Percentiles rank a stretch among this genome's conserved stretches.
These are phyloP conservation scores for Mayetiola destructor DNA, from an alignment of 2,888 invertebrate genomes.

Conservation along the genomic window DNA sequence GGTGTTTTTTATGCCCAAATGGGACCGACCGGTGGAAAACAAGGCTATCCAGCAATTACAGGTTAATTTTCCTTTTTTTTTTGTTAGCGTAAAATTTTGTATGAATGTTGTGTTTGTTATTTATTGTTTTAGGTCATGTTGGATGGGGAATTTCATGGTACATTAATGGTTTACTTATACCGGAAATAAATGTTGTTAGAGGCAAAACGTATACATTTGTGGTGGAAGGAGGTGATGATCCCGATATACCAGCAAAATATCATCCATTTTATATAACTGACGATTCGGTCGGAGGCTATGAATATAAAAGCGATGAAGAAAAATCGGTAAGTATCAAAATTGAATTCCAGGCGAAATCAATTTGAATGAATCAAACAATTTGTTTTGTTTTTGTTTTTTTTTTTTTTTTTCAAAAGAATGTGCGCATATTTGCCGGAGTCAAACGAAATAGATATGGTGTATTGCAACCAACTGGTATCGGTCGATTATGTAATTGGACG, in stretches of 20 bases:
- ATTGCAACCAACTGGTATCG: conserved; percentile 58
- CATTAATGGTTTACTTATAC: conserved; percentile 82
- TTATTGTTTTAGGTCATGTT: conserved; percentile 56
- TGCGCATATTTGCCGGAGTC: conserved; percentile 71
- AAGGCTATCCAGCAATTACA: conserved; percentile 78
- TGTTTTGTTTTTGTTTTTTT: neutral
- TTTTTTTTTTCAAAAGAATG: conserved; percentile 38
- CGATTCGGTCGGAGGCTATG: conserved; percentile 80
- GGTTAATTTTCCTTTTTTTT: conserved; percentile 43
- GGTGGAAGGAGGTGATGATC: conserved; percentile 70
- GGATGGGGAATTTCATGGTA: conserved; percentile 93
- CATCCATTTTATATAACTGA: conserved; percentile 91
- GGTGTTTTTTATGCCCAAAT: conserved; percentile 86
- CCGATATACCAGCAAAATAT: conserved; percentile 64
- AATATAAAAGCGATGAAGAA: conserved; percentile 68
- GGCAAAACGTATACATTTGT: conserved; percentile 79
- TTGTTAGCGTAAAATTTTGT: no score
- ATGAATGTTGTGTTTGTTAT: no score
- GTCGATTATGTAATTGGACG: conserved; percentile 78
- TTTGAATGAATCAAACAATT: neutral
- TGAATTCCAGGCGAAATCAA: neutral
- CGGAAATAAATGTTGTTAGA: conserved; percentile 77
- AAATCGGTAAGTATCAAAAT: conserved; percentile 44
- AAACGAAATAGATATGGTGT: conserved; percentile 52
- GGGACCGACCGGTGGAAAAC: conserved; percentile 83